Conservation (phyloP, 2,113 vertebrate species). For the Notiomystis cincta region DNA sequence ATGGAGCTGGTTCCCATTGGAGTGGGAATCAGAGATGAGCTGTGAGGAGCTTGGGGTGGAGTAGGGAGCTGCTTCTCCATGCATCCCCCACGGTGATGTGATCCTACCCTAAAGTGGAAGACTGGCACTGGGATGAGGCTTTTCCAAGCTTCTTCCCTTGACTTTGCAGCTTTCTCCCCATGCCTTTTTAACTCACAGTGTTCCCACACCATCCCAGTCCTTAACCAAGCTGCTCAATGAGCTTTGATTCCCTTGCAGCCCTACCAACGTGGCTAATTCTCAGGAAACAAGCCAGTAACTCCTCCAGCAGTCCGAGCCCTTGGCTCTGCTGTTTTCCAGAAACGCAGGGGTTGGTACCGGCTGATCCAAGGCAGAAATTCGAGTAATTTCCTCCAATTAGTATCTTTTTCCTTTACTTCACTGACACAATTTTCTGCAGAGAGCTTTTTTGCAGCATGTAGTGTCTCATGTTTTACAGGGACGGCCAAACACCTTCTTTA, state of each 20-base stretch:
- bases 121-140: accelerated
- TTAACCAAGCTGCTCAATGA: background rate
- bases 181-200: background rate
- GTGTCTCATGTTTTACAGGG: background rate
- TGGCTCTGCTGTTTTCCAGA: background rate
- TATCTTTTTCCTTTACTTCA: constrained; percentile 14
- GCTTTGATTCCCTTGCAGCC: background rate
- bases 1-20: background rate
- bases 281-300: constrained; percentile 1
- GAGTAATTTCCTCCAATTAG: constrained; percentile 34
- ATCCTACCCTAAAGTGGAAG: background rate
- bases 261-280: background rate
- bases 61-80: background rate
- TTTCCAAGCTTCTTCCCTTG: background rate
- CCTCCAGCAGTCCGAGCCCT: background rate
- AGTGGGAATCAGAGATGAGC: background rate
- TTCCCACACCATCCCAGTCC: background rate
- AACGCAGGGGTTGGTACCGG: background rate
- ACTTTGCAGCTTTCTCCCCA: background rate
- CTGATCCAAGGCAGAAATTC: background rate
- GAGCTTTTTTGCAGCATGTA: background rate
- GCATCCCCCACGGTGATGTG: background rate
- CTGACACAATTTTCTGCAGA: background rate
- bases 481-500: background rate
- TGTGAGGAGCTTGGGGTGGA: background rate